These are phyloP conservation scores for Dascyllus trimaculatus DNA, from an alignment of 2,113 vertebrate genomes.

Conservation along the genomic window DNA sequence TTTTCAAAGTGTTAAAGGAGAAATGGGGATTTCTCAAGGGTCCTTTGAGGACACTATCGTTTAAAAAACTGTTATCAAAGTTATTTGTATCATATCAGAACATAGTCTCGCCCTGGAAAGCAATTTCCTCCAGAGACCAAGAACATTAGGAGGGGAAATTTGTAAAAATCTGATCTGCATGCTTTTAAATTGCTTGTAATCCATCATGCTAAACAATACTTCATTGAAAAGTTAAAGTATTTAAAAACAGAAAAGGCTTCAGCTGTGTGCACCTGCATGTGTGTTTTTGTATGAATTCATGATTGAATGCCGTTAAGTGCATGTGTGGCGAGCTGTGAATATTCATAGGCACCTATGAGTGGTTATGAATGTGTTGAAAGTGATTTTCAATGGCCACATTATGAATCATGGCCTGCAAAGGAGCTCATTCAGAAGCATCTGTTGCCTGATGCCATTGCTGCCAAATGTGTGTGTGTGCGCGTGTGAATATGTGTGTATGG, in stretches of 20 bases:
- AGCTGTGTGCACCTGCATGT: slow-evolving; percentile 6
- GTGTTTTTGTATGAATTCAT: slow-evolving; percentile 47
- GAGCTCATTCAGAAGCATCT: slow-evolving; percentile 80
- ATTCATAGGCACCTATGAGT: slow-evolving; percentile 69
- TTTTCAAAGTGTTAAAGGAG: slow-evolving; percentile 44
- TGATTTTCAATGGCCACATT: slow-evolving; percentile 76
- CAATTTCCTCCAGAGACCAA: slow-evolving; percentile 61
- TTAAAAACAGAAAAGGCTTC: background rate
- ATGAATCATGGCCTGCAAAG: slow-evolving; percentile 69
- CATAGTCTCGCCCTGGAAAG: slow-evolving; percentile 41
- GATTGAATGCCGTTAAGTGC: slow-evolving; percentile 32
- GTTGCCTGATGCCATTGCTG: slow-evolving; percentile 67
- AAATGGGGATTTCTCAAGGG: slow-evolving; percentile 38
- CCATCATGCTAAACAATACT: slow-evolving; percentile 55
- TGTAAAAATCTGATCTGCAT: slow-evolving; percentile 49
- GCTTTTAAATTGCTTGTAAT: slow-evolving; percentile 63
- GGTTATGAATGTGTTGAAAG: slow-evolving; percentile 73
- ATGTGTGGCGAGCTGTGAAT: slow-evolving; percentile 55
- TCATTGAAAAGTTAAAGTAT: slow-evolving; percentile 37
- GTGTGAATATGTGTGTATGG: slow-evolving; percentile 25
- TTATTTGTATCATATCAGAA: slow-evolving; percentile 51
- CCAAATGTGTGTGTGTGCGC: slow-evolving; percentile 62
- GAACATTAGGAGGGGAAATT: slow-evolving; percentile 46
- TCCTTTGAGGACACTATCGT: slow-evolving; percentile 47
- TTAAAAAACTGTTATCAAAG: slow-evolving; percentile 39